Percentiles rank a stretch among this genome's conserved stretches.
Conservation (phyloP, 2,797 vertebrate genomes). For the Intellagama lesueurii region DNA sequence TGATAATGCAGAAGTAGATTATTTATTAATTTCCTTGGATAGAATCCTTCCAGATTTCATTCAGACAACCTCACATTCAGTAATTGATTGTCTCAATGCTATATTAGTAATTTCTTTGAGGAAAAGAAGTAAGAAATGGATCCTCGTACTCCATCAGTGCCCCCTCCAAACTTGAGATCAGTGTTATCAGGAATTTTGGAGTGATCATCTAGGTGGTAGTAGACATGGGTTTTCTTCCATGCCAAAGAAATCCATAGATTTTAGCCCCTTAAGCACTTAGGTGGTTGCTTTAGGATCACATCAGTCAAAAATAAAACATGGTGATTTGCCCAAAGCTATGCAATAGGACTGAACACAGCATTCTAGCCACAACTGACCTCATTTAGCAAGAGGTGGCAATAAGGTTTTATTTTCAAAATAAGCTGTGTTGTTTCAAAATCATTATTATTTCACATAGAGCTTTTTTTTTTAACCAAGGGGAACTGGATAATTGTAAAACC, state of each 20-base stretch:
- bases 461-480: slow-evolving; percentile 36
- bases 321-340: too few relatives aligned
- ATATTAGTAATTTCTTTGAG: too few relatives aligned
- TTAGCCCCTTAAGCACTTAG: too few relatives aligned
- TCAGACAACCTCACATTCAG: too few relatives aligned
- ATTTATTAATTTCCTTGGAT: not conserved
- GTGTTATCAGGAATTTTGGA: not conserved
- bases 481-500: slow-evolving; percentile 56
- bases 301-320: too few relatives aligned
- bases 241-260: not conserved
- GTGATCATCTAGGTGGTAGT: not conserved
- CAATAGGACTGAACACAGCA: not conserved
- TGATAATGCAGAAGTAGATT: not conserved
- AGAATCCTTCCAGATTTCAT: not conserved
- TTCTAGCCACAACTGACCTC: not conserved
- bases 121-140: not conserved
- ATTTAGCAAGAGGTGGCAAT: not conserved
- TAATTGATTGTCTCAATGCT: too few relatives aligned
- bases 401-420: slow-evolving; percentile 8
- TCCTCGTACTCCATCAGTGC: not conserved
- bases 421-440: slow-evolving; percentile 51
- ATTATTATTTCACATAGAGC: slow-evolving; percentile 36
- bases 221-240: not conserved
- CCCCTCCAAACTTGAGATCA: not conserved
- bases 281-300: too few relatives aligned